Conservation (phyloP, 2,113 vertebrate species). For the Barnardius zonarius region DNA sequence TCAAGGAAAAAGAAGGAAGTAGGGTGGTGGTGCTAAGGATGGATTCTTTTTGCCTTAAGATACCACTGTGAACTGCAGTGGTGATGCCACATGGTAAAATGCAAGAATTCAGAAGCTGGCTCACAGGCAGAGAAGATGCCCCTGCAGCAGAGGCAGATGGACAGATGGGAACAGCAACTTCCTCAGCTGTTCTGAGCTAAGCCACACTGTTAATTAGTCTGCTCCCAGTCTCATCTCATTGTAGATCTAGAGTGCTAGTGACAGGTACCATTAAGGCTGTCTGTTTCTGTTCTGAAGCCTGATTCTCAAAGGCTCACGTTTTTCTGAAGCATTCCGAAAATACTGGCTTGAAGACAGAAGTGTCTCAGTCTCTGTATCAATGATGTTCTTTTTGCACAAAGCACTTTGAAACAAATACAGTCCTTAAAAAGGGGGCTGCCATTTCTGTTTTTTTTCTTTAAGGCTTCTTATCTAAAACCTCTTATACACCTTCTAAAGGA, state of each 20-base stretch:
- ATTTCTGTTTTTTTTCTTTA: background rate
- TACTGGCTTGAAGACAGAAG: background rate
- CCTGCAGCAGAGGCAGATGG: background rate
- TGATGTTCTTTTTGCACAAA: background rate
- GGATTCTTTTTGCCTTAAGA: background rate
- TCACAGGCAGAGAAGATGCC: background rate
- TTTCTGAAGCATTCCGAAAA: background rate
- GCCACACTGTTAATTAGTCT: background rate
- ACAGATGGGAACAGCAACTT: background rate
- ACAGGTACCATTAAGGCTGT: background rate
- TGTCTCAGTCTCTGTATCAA: background rate
- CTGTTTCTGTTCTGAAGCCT: background rate
- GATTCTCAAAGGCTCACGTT: background rate
- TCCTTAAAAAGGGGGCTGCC: background rate
- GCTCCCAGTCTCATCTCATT: background rate
- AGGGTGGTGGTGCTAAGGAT: background rate
- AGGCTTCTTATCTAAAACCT: background rate
- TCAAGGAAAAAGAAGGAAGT: background rate
- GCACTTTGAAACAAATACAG: background rate
- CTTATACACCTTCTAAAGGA: background rate
- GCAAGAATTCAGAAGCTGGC: background rate
- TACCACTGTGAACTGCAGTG: rapidly evolving
- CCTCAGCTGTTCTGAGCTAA: background rate
- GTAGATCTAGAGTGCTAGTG: background rate
- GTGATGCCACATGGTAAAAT: background rate